A percentile compares a stretch with the other conserved stretches of the same genome.
These are phyloP conservation scores for Scomber colias DNA, from an alignment of 2,113 vertebrate genomes.

Conservation along the genomic window DNA sequence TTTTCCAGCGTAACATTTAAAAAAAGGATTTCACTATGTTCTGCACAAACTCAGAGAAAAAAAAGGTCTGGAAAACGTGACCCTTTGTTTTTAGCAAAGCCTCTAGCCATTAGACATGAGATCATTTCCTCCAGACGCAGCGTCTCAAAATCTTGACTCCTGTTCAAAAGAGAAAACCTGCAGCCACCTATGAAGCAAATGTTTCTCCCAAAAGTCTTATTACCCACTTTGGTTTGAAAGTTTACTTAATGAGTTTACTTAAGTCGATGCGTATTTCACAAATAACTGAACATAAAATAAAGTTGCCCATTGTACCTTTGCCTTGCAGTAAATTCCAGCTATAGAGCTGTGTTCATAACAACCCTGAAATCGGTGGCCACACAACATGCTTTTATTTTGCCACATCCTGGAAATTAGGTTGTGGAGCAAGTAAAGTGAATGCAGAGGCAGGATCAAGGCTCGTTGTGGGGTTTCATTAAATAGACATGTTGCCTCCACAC, in stretches of 20 bases:
- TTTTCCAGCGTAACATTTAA: not conserved
- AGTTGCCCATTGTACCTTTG: not conserved
- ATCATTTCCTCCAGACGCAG: slow-evolving; percentile 65
- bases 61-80: slow-evolving; percentile 70
- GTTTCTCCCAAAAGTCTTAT: not conserved
- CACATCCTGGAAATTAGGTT: too few species aligned
- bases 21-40: slow-evolving; percentile 9
- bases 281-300: not conserved
- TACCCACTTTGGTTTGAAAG: not conserved
- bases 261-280: not conserved
- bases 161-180: slow-evolving; percentile 34
- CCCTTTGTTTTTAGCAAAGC: slow-evolving; percentile 15
- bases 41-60: not conserved
- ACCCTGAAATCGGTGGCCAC: not conserved
- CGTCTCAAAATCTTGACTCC: slow-evolving; percentile 50
- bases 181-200: slow-evolving; percentile 6
- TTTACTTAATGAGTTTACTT: not conserved
- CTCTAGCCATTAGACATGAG: slow-evolving; percentile 70
- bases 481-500: too few species aligned
- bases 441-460: not conserved
- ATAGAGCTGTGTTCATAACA: too few species aligned
- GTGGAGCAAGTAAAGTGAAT: not conserved
- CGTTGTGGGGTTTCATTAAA: too few species aligned
- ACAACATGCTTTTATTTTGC: too few species aligned
- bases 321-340: not conserved